Evolutionary conservation across 2,113 vertebrate genomes (phyloP).

Genomic region (Phasianus colchicus): DNA sequence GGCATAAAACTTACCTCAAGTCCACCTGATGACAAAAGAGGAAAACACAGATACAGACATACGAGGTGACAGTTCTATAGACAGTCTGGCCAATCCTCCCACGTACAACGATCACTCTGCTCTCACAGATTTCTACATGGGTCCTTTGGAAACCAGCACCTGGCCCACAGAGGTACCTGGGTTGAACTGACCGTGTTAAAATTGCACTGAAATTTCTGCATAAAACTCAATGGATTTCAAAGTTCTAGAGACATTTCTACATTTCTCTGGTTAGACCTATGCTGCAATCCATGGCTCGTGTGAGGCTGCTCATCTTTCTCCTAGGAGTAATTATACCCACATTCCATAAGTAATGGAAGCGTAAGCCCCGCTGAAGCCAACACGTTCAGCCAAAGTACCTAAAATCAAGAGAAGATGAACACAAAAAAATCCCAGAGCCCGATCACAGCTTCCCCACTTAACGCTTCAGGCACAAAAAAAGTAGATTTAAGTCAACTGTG

Average conservation of each 20-base stretch:
- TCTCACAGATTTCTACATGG: neutral
- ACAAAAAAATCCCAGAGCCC: neutral
- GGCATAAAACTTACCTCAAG: neutral
- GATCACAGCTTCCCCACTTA: neutral
- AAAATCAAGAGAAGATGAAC: neutral
- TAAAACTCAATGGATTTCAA: neutral
- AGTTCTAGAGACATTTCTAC: no score
- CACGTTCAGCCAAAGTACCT: neutral
- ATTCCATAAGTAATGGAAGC: neutral
- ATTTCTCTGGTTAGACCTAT: neutral
- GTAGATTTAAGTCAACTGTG: neutral
- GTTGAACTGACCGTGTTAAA: neutral
- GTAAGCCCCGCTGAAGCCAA: neutral
- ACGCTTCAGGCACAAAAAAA: neutral
- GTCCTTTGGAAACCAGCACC: neutral
- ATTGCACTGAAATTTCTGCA: neutral
- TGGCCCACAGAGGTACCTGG: neutral
- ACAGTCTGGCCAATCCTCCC: neutral
- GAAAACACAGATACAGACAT: neutral
- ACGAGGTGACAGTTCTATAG: neutral
- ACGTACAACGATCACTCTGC: accelerated
- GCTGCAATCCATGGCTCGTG: accelerated
- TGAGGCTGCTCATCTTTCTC: neutral
- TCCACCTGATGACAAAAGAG: neutral
- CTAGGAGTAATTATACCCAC: neutral